Base-by-base conservation (phyloP, 2,797 vertebrate species). In the Diglossa cyanea region DNA sequence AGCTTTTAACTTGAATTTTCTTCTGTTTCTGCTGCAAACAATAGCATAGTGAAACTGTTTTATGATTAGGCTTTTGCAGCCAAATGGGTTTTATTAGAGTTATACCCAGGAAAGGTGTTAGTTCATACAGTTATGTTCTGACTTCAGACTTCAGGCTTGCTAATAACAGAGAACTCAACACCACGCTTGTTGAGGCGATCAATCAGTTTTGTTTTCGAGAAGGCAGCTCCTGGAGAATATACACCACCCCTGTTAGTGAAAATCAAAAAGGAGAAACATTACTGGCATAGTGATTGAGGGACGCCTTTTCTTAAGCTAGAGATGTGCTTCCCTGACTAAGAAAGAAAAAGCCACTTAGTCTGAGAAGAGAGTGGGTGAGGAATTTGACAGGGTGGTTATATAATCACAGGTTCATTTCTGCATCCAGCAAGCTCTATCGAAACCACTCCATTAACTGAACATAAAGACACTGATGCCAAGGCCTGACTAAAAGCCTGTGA, bases 161-260 rank as follows among this genome's bases (percentile, higher is more conserved):
- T 99, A 90, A 99, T 96, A 87, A 99, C 98, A 48, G 98, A 98
- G 96, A 99, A 99, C 93, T 98, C 98, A 95, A 99, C 97, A 83
- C 99, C 99, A 17, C 96, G 98, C 85, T 98, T 98, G 98, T 98
- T 98, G 84, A 99, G 99, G 53, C 99, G 98, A 66, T 99, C 97
- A 37, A 99, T 98, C 92, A 99, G 94, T 33, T 98, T 99, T 90
- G 99, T 99, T 97, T 98, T 99, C 42, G 97, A 98, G 88, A 99
- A 99, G 30, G 94, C 98, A 13, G 98, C 99, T 98, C 98, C 99
- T 2, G 99, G 99, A 66, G 98, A 98, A 93, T 99, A 99, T 7
- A 99, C 99, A 7, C 99, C 99, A 35, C 99, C 99, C 73, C 99
- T 99, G 95, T 48, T 95, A 93, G 93, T 77, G 15, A 97, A 80